Evolutionary conservation across 2,888 invertebrate genomes (phyloP), one percentile per base, ranked within the genome.

Genomic region (Catocala fraxini): DNA sequence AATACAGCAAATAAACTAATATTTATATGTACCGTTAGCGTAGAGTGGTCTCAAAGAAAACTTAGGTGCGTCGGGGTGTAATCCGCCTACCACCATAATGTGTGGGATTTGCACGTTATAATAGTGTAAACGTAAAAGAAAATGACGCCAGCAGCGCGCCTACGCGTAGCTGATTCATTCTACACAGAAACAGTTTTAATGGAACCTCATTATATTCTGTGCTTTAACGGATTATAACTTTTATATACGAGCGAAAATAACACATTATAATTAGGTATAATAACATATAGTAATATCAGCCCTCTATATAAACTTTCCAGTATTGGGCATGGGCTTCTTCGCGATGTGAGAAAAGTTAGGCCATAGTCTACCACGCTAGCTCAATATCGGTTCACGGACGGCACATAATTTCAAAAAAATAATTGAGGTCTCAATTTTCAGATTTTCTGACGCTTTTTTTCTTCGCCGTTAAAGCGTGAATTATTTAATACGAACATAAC

Each of bases 31-130:
- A 13, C 34, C 59, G 46, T 52, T 9, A 42, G 39, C 12, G 25
- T 11, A 2, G 12, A 52, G 41, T 58, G 41, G 4, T 39, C 39
- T 33, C 12, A 4, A 47, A 39, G 39, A 46, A 47, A 58, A 41
- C n/a, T 43, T n/a, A 35, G 34, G 48, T 43, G 12, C 35, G 51
- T 25, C 13, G 59, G 48, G 34, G 9, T 33, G 10, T 41, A 42
- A 49, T 42, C 47, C 48, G 35, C 11, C 7, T 51, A 12, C 6
- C 51, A 10, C 25, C 35, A 42, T 47, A 42, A 48, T 53, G 51
- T 42, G 48, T 59, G 48, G 53, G 48, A 34, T 59, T 53, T 46
- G 7, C 11, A 53, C 42, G 34, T 53, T 53, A 55, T 45, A 51
- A 51, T 55, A 55, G 55, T 46, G 47, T 13, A 10, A 60, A 46